A percentile compares a stretch with the other conserved stretches of the same genome.
phyloP scores from a whole-genome alignment of 2,797 vertebrate species.

The Rhyacichthys aspro region DNA sequence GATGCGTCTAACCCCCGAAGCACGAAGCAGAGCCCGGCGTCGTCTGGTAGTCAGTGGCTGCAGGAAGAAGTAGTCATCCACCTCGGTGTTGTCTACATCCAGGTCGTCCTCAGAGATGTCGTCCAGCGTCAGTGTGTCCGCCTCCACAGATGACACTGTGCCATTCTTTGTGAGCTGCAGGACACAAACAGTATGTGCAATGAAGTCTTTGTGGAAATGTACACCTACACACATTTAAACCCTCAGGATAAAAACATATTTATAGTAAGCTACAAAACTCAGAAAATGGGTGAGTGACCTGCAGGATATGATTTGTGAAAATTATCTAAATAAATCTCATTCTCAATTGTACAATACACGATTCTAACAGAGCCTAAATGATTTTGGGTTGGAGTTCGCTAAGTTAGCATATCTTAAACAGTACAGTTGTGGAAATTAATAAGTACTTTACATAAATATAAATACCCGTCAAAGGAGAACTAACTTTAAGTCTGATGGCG shows the following conservation, averaged over 20 bases:
- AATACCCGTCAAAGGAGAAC: background rate
- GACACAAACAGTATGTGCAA: background rate
- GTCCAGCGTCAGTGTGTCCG: conserved; percentile 88
- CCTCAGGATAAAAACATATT: background rate
- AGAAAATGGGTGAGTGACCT: no score
- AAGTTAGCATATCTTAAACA: background rate
- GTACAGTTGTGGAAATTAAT: background rate
- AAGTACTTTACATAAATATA: background rate
- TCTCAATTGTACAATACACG: no score
- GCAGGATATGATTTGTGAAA: no score
- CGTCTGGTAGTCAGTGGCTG: conserved; percentile 93
- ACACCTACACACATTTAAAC: background rate
- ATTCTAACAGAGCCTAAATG: no score
- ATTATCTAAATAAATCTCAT: no score
- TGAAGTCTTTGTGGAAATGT: background rate
- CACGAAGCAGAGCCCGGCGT: conserved; percentile 86
- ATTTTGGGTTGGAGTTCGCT: background rate
- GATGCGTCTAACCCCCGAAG: conserved; percentile 92
- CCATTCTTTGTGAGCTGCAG: conserved; percentile 91
- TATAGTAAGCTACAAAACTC: background rate
- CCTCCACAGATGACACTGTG: conserved; percentile 88
- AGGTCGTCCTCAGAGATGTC: conserved; percentile 95
- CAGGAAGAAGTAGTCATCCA: conserved; percentile 96
- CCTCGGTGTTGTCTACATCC: conserved; percentile 93
- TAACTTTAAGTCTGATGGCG: conserved; percentile 89